Percentiles rank a stretch among this genome's conserved stretches.
phyloP scores from a whole-genome alignment of 2,797 vertebrate genomes.

The Macropus fuliginosus region DNA sequence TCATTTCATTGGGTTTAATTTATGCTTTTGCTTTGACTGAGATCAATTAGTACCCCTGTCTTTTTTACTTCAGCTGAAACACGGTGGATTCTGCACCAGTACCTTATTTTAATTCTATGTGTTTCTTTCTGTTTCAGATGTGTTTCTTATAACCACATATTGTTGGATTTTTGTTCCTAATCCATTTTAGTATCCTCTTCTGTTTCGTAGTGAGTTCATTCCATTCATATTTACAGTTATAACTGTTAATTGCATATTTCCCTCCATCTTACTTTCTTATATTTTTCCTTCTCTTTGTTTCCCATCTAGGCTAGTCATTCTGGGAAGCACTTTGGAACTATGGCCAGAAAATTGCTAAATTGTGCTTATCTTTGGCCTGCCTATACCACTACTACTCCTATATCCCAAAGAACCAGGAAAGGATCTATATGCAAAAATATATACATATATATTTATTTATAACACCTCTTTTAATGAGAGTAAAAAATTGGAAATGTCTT shows the following conservation, averaged over 20 bases:
- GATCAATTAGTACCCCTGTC: background rate
- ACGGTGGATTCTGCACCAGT: background rate
- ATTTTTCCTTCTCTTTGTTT: background rate
- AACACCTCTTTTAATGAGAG: no score
- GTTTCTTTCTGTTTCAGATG: background rate
- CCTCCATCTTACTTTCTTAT: background rate
- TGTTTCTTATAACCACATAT: background rate
- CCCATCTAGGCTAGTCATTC: background rate
- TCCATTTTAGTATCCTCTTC: background rate
- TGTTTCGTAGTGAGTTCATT: background rate
- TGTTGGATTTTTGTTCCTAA: background rate
- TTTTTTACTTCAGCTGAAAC: background rate
- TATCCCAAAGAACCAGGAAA: no score
- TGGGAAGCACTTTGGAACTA: background rate
- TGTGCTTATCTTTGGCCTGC: background rate
- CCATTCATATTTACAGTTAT: background rate
- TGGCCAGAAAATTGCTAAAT: background rate
- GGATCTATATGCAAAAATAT: no score
- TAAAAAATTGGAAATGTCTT: no score
- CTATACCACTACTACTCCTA: no score
- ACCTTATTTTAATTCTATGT: background rate
- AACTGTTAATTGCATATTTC: background rate
- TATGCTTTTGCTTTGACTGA: background rate
- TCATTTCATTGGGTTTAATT: background rate
- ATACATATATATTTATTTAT: no score